Conservation (phyloP, 2,888 invertebrate species). For the Lottia scabra region DNA sequence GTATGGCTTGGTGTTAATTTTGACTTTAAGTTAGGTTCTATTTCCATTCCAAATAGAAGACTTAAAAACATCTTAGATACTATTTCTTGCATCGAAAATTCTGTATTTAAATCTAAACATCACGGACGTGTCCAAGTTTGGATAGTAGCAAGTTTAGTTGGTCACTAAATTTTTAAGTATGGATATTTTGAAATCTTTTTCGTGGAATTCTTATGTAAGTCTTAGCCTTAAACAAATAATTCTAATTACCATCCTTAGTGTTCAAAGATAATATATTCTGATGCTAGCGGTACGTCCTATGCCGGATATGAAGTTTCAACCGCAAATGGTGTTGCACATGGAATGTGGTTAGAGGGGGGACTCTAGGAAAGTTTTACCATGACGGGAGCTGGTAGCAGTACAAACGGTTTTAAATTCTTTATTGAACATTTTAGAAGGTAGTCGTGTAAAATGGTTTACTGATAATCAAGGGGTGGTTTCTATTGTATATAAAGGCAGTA, state of each 20-base stretch:
- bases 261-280: no score
- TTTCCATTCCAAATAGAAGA: background rate
- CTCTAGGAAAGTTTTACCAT: background rate
- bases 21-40: background rate
- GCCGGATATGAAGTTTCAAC: background rate
- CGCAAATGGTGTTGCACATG: background rate
- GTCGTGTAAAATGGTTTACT: no score
- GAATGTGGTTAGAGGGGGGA: background rate
- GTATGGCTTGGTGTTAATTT: background rate
- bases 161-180: conserved; percentile 18
- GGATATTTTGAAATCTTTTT: conserved; percentile 11
- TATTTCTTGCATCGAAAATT: background rate
- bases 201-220: conserved; percentile 20
- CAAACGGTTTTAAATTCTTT: background rate
- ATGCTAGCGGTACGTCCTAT: background rate
- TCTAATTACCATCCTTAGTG: conserved; percentile 9
- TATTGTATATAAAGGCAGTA: no score
- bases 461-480: no score
- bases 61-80: background rate
- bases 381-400: background rate
- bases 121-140: background rate
- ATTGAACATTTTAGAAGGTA: background rate
- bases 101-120: background rate
- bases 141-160: background rate
- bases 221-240: conserved; percentile 16